Base-by-base conservation (phyloP, 2,888 invertebrate genomes). In the Meiosimyza platycephala region DNA sequence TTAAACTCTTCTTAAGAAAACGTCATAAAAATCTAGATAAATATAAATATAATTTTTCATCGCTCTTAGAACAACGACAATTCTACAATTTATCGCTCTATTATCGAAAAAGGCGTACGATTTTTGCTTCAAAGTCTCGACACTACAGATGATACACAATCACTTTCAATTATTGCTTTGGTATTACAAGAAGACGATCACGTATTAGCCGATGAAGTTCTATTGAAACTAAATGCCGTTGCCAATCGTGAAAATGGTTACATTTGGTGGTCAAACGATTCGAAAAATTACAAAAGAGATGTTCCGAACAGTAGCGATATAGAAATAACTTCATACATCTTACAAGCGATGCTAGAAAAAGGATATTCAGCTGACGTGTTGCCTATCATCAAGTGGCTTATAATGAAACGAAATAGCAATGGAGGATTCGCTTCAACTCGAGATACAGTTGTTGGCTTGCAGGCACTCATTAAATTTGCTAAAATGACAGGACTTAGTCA, bases 301-400 rank as follows among this genome's bases (percentile, higher is more conserved):
- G 90, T 90, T 75, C 91, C 93, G 0, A 90, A 90, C 75, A 91
- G 93, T 9, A 89, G 93, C 0, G 80, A 82, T 78, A 87, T 97
- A 9, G 94, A 95, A 85, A 94, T 95, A 79, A 96, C 97, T 0
- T 92, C 96, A 0, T 97, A 97, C 86, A 94, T 92, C 7, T 9
- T 40, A 40, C 40, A 40, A 40, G 40, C 40, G 71, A 88, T 96
- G 72, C 91, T 94, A 0, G 79, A 91, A 54, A 88, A 88, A 76
- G 83, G 67, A 6, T 76, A 69, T 6, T 76, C 76, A 9, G 74
- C 76, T n/a, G 75, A 76, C 12, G 75, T 79, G 1, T 69, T 90
- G 51, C 89, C 90, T 3, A 91, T 92, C 2, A 88, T 92, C 0
- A 89, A 91, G 66, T 94, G 94, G 94, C 88, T 95, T 90, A 88